These are phyloP conservation scores for Eulemur rufifrons DNA, from an alignment of 2,113 vertebrate genomes.

Conservation along the genomic window DNA sequence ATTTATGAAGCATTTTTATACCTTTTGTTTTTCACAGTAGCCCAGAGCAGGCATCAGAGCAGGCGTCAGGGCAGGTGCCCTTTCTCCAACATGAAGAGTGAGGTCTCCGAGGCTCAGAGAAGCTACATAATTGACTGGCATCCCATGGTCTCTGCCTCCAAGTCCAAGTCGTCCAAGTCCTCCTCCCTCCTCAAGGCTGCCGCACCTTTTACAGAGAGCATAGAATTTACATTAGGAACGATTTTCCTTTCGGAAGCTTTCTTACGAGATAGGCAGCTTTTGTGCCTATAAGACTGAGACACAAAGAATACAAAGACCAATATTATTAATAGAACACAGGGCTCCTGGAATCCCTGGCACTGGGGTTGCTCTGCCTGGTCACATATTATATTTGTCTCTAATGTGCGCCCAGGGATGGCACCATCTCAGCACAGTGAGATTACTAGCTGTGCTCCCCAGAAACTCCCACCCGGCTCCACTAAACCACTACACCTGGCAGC, in stretches of 20 bases:
- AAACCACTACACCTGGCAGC: background rate
- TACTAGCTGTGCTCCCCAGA: background rate
- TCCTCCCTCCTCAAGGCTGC: background rate
- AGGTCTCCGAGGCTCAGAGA: background rate
- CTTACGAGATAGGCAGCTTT: background rate
- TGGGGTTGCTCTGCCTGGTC: rapidly evolving
- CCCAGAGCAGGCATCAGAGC: background rate
- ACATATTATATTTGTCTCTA: rapidly evolving
- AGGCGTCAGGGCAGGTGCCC: too few species aligned
- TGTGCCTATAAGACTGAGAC: background rate
- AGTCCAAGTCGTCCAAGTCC: too few species aligned
- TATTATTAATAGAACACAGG: background rate
- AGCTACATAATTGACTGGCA: background rate
- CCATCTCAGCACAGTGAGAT: rapidly evolving
- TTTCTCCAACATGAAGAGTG: background rate
- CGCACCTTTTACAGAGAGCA: background rate
- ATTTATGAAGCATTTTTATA: background rate
- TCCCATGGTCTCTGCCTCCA: background rate
- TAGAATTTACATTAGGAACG: background rate
- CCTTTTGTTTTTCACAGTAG: background rate
- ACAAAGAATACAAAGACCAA: background rate
- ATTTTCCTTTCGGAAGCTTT: background rate
- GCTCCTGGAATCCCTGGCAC: background rate
- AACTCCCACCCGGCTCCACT: background rate
- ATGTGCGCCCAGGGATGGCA: rapidly evolving